Evolutionary conservation across 2,888 invertebrate species (phyloP), one percentile per base, ranked within the genome.

Genomic region (Orgyia antiqua): DNA sequence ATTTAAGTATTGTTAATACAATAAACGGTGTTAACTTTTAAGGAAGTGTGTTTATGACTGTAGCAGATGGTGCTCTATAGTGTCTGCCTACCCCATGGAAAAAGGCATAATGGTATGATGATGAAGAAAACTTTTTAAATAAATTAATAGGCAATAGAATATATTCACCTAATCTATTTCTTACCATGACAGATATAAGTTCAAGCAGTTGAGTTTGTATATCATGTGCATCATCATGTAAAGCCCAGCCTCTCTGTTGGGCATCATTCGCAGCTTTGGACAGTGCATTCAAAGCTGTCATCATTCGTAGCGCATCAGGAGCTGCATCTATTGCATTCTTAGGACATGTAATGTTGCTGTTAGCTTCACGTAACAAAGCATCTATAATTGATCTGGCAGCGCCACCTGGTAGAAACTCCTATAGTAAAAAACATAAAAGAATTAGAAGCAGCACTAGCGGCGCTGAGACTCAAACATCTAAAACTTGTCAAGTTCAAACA

Each of bases 211-310:
- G 94, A 39, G 94, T 93, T 37, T 92, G 91, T 61, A 98, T 97
- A 50, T 94, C 93, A 37, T 90, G 90, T 48, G 97, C 97, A 69
- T 98, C 98, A 67, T 98, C 97, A 67, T 97, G 95, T 15, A 98
- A 83, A 70, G 96, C 95, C 98, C 98, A 98, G 51, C 95, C 96
- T 35, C 98, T 88, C 64, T 98, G 98, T 64, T 98, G 97, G 0
- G 96, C 94, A 68, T 98, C 98, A 63, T 97, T 96, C 50, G 97
- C 97, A 45, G 96, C 96, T 40, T 92, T 93, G 2, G 94, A 94
- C 45, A 98, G 77, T 42, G 96, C 93, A 43, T 91, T 90, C 48
- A 97, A 92, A 18, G 97, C 93, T 25, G 93, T 91, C 71, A 93
- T 92, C 69, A 98, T 88, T 12, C 94, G 88, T 48, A 92, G 89